These are phyloP conservation scores for Staurois parvus DNA, from an alignment of 2,797 vertebrate species.

Conservation along the genomic window DNA sequence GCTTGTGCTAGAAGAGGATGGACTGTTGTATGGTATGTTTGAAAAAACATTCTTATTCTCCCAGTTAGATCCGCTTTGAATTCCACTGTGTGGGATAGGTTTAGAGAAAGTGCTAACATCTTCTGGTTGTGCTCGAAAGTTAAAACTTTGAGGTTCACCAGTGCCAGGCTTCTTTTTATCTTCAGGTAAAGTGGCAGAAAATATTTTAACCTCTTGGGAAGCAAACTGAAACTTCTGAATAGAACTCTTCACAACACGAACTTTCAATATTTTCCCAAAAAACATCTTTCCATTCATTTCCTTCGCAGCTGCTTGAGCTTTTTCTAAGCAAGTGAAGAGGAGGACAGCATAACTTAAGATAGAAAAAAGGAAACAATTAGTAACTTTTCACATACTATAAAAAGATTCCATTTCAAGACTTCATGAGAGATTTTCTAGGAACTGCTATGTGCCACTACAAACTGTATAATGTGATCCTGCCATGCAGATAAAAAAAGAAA, in stretches of 20 bases:
- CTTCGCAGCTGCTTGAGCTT: constrained; percentile 19
- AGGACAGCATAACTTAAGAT: constrained; percentile 47
- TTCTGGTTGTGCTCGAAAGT: not conserved
- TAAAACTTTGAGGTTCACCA: not conserved
- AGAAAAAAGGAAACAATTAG: not conserved
- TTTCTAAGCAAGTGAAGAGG: not conserved
- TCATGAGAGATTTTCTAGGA: no score
- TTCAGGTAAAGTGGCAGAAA: not conserved
- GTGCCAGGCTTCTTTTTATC: not conserved
- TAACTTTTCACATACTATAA: no score
- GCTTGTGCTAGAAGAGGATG: not conserved
- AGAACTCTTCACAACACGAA: constrained; percentile 18
- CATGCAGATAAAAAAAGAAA: no score
- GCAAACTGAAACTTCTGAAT: not conserved
- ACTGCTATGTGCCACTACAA: no score
- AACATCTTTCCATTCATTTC: constrained; percentile 54
- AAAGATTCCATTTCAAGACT: no score
- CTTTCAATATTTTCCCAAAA: constrained; percentile 40
- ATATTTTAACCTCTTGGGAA: constrained; percentile 4
- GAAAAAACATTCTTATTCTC: not conserved
- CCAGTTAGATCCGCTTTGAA: not conserved
- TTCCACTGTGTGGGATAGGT: not conserved
- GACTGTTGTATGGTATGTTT: not conserved
- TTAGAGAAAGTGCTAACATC: no score
- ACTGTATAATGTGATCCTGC: no score